These are phyloP conservation scores for Aldabrachelys gigantea DNA, from an alignment of 2,113 vertebrate genomes.

Conservation along the genomic window DNA sequence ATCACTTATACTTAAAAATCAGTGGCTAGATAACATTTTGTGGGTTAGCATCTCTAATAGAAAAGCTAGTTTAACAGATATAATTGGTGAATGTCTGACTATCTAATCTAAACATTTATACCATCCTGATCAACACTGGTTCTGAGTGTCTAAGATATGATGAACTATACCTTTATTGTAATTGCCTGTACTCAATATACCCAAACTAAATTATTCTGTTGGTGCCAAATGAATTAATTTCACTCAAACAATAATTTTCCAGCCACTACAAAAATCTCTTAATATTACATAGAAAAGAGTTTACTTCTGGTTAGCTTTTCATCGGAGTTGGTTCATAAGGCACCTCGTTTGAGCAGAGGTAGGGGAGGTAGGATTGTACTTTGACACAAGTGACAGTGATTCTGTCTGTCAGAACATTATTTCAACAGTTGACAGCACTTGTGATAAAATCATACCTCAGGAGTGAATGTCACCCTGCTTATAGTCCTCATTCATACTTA, in stretches of 20 bases:
- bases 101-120: neutral
- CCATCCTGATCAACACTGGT: neutral
- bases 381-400: conserved; percentile 42
- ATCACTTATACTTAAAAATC: neutral
- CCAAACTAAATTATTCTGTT: neutral
- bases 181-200: neutral
- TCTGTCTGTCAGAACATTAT: neutral
- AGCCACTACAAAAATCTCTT: neutral
- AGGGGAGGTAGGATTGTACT: neutral
- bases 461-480: neutral
- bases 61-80: neutral
- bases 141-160: neutral
- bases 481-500: neutral
- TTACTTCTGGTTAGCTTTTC: conserved; percentile 3
- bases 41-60: neutral
- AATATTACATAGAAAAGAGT: neutral
- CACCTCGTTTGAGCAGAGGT: neutral
- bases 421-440: neutral
- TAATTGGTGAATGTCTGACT: neutral
- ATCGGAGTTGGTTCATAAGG: neutral
- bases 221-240: rapidly evolving
- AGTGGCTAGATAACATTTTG: neutral
- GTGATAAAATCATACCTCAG: neutral
- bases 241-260: neutral
- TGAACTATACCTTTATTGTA: neutral